A percentile compares a stretch with the other conserved stretches of the same genome.
These are phyloP conservation scores for Autographa pulchrina DNA, from an alignment of 2,888 invertebrate genomes.

Conservation along the genomic window DNA sequence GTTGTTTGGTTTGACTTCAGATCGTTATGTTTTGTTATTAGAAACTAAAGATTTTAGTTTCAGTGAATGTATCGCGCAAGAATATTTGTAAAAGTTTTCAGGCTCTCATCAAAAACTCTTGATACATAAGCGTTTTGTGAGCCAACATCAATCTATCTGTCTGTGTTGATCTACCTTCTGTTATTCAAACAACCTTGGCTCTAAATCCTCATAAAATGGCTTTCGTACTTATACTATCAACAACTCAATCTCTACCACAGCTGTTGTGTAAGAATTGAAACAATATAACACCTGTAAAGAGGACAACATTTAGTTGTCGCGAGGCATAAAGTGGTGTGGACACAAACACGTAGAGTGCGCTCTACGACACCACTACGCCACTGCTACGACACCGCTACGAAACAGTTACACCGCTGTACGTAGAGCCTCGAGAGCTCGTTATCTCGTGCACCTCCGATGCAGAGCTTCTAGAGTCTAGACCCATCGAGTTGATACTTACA, in stretches of 20 bases:
- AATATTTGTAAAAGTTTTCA: too few relatives aligned
- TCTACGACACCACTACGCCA: constrained; percentile 5
- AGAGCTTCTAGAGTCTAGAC: constrained; percentile 16
- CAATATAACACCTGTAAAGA: not conserved
- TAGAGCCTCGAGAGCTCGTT: constrained; percentile 37
- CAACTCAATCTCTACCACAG: not conserved
- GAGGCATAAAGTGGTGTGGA: constrained; percentile 29
- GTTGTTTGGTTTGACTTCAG: not conserved
- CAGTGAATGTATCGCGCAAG: too few relatives aligned
- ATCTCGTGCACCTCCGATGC: constrained; percentile 32
- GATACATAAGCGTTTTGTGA: too few relatives aligned
- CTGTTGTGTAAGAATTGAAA: not conserved
- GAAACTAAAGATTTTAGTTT: too few relatives aligned
- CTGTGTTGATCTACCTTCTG: too few relatives aligned
- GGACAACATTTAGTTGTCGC: constrained; percentile 10
- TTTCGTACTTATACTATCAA: not conserved
- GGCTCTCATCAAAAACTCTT: too few relatives aligned
- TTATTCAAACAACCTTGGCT: not conserved
- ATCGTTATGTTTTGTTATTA: not conserved
- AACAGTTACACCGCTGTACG: constrained; percentile 12
- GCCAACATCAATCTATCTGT: too few relatives aligned
- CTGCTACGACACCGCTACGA: constrained; percentile 7
- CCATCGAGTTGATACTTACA: constrained; percentile 3
- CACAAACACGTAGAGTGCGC: constrained; percentile 32
- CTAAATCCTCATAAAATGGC: not conserved